Evolutionary conservation across 2,113 vertebrate genomes (phyloP), one percentile per base, ranked within the genome.

Genomic region (Girardinichthys multiradiatus): DNA sequence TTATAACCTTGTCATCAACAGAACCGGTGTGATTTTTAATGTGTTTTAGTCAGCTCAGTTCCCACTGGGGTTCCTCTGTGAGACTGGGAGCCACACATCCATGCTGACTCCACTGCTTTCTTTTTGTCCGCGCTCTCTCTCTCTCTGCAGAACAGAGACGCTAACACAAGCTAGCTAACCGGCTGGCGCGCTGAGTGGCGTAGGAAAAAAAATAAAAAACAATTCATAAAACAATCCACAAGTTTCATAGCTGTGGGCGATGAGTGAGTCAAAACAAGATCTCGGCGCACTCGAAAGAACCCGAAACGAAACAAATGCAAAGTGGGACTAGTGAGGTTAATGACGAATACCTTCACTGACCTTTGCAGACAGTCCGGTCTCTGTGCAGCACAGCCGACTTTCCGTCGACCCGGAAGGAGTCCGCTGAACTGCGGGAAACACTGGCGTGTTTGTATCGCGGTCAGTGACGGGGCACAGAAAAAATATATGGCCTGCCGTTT

Each of bases 371-470:
- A 62, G 70, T 81, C 83, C 76, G 57, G 81, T 80, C 74, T 82
- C 81, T 64, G 70, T 77, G 76, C 76, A 33, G 74, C 87, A 70
- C 74, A 78, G 78, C 64, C 85, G 77, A 84, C 85, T 81, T 83
- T 26, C 54, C 21, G 42, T 17, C 68, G 64, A 92, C 86, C 93
- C 93, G 93, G 94, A 94, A 93, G 87, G 24, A 69, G 81, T 87
- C 31, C 1, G 28, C 15, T 14, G 26, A 64, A 27, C 4, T 11
- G 29, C 4, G 2, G 61, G 1, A 17, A 8, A 39, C n/a, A 26
- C 1, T 58, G 77, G 73, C 70, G 30, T 3, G 19, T 31, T 29
- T 60, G 29, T 37, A n/a, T 11, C 19, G 14, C 26, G 26, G 63
- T 67, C 68, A 28, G 7, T 57, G 33, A 45, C 14, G 37, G 4